A percentile compares a stretch with the other conserved stretches of the same genome.
These are phyloP conservation scores for Microplitis manilae DNA, from an alignment of 2,888 invertebrate genomes.

Conservation along the genomic window DNA sequence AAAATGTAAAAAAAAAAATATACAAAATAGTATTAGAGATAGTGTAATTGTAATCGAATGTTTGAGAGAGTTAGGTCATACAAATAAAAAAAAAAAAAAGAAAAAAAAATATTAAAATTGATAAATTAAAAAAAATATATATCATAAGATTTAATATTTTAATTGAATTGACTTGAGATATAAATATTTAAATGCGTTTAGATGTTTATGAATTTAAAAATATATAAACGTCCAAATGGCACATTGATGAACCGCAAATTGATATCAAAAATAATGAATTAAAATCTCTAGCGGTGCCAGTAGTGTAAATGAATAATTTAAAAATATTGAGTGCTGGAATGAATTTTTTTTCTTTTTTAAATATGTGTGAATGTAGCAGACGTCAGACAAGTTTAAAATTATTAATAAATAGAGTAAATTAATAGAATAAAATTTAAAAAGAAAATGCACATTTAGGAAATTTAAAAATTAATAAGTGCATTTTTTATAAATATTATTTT, in stretches of 20 bases:
- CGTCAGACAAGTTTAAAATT: too few relatives aligned
- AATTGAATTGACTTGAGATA: neutral
- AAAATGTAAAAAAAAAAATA: neutral
- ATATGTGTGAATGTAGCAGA: too few relatives aligned
- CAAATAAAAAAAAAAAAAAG: slow-evolving; percentile 24
- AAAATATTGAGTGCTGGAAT: slow-evolving; percentile 40
- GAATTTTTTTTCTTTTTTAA: neutral
- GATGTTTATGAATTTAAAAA: slow-evolving; percentile 3
- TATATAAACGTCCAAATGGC: slow-evolving; percentile 8
- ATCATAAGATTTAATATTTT: neutral
- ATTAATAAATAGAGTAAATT: too few relatives aligned
- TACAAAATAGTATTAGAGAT: slow-evolving; percentile 22
- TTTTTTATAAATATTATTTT: too few relatives aligned
- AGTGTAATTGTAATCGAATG: slow-evolving; percentile 22
- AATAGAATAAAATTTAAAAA: too few relatives aligned
- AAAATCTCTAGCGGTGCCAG: slow-evolving; percentile 19
- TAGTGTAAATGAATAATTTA: slow-evolving; percentile 43
- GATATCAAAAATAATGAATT: neutral
- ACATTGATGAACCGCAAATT: neutral
- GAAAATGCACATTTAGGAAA: too few relatives aligned
- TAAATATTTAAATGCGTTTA: slow-evolving; percentile 18
- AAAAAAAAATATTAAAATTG: slow-evolving; percentile 9
- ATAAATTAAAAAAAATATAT: slow-evolving; percentile 9
- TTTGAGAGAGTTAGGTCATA: slow-evolving; percentile 6
- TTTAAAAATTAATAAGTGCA: too few relatives aligned